Base-by-base conservation (phyloP, 1,140 invertebrate genomes). In the Pseudachorutes palmiensis region DNA sequence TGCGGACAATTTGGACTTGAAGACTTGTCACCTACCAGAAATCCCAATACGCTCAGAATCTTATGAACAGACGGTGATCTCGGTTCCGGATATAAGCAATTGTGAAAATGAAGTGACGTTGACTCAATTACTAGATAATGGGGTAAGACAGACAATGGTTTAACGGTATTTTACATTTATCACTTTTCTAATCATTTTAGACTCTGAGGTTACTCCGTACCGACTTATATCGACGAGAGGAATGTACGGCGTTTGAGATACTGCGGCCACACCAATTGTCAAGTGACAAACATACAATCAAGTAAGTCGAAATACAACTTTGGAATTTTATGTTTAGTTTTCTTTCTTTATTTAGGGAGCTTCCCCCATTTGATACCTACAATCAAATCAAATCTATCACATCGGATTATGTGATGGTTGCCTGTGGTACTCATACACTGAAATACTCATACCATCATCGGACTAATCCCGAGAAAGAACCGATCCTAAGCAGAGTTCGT, bases 221-320 rank as follows among this genome's bases (percentile, higher is more conserved):
- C 12, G 51, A 55, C 5, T 14, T 26, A 26, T 55, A 55, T 24
- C 12, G 24, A 3, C 3, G 51, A 55, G 24, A 55, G 51, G 51
- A 55, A 55, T 55, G 51, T 24, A 16, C 51, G 24, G 51, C 51
- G 24, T 55, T 55, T 55, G 51, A 55, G 24, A 55, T 55, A 19
- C 24, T 55, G 12, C 51, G 51, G 5, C 51, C 51, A 26, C 3
- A 26, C 3, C 9, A 55, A 55, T 22, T 55, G 5, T 19, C 5
- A 22, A 55, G 51, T 22, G 51, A 55, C 24, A 3, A 5, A 5
- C 51, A 55, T 24, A 3, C 24, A 12, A 12, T 55, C 24, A 12
- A 24, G 12, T 55, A 26, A 14, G 51, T 16, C 9, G 5, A 14
- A 26, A 14, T 5, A 5, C 14, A 14, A 14, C 12, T 14, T 16